Base-by-base conservation (phyloP, 2,888 invertebrate species). In the Dryadula phaetusa region DNA sequence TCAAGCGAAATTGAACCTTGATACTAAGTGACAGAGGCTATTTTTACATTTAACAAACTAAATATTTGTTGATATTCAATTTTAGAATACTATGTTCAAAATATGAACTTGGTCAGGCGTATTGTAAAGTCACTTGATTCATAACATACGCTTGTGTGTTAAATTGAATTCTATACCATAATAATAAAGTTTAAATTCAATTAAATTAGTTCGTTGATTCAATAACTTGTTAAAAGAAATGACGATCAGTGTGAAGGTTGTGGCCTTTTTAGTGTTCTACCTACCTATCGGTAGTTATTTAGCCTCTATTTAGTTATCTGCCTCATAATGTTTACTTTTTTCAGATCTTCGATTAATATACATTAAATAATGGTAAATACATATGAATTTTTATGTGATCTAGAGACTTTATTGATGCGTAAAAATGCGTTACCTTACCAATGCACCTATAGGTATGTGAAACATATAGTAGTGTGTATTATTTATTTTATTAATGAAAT, bases 51-150 rank as follows among this genome's bases (percentile, higher is more conserved):
- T 25, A 28, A 22, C 2, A 22, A 20, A 10, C 7, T 22, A 52
- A 34, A 37, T 52, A 40, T 34, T 54, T 62, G 56, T 65, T 66
- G 42, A 61, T 66, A 68, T 70, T 66, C 60, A 70, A 68, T 70
- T 68, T 70, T 70, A 32, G 65, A 68, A 66, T 63, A 66, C 42
- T 53, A 58, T 62, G 62, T 69, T 69, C 62, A 42, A 66, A 61
- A 66, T 66, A 60, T 34, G 28, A 65, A 52, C 60, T 58, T 62
- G 52, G 61, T 68, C 64, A 47, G 47, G 66, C 34, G 62, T 42
- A 44, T 65, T 60, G 64, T 64, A 64, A 64, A 25, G 16, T 28
- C 20, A 54, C 44, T 64, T 58, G 54, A 64, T 56, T 64, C 28
- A 44, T 44, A 62, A 54, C 53, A 28, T 47, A 49, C 40, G 44